Evolutionary conservation across 2,113 vertebrate species (phyloP), one percentile per base, ranked within the genome.

Genomic region (Scolopax mira): DNA sequence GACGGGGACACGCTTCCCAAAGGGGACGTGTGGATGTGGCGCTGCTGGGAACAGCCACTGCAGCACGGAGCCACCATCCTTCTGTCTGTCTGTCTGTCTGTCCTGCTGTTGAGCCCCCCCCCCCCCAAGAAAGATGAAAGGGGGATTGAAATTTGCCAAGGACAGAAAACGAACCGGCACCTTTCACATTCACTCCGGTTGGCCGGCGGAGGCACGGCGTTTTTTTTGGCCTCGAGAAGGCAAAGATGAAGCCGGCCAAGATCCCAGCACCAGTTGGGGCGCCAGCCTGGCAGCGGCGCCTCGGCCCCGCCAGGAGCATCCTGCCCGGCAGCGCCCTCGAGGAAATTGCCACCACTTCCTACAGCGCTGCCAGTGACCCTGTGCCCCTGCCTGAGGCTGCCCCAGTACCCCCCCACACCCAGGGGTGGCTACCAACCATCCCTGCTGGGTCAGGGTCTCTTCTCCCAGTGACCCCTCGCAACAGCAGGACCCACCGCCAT

Each of bases 41-140:
- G 2, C 7, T 2, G 10, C 6, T 0, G 4, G 3, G 4, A 82
- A 15, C 4, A 33, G 3, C 44, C 21, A 4, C 28, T 3, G 2
- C 12, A 15, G 57, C 37, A 48, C 61, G 13, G 55, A 61, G 51
- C 5, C 7, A 17, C 51, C 1, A 18, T 1, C 7, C 19, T 14
- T 70, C 44, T n/a, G 65, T 22, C 54, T 8, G 33, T 0, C 1
- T 3, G 2, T 23, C 42, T 16, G 37, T 54, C 74, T 52, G 37
- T 44, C 73, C 65, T 22, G 11, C 7, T 42, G 25, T 3, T 27
- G 44, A 41, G 39, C 11, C 6, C 25, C 22, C 27, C 0, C n/a
- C n/a, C n/a, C n/a, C n/a, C n/a, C n/a, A n/a, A n/a, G 31, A 25
- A 70, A 65, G 54, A n/a, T 1, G 4, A 35, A 46, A 15, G 28